Base-by-base conservation (phyloP, 2,113 vertebrate genomes). In the Drymodes brunneopygia region DNA sequence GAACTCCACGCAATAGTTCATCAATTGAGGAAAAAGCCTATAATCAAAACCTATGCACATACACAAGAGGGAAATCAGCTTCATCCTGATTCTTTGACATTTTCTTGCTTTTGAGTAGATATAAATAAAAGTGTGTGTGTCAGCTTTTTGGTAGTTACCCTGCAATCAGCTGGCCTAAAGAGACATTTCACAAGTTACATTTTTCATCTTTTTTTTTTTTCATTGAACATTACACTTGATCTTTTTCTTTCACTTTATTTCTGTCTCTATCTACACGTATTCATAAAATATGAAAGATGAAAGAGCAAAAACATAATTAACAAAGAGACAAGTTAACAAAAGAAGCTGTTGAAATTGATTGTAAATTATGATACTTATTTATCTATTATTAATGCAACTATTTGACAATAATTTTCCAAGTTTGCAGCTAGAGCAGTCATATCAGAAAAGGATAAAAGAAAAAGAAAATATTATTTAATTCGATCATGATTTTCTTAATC, bases 91-190 rank as follows among this genome's bases (percentile, higher is more conserved):
- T 94, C 81, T 91, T 95, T 93, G 83, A 78, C 91, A 86, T 95
- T 88, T 95, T 92, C 83, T 95, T 94, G 78, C 78, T 81, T 90
- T 94, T 94, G 80, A 95, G 58, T 65, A 86, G 91, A 91, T 96
- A 92, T 91, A 94, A 96, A 81, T 94, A 88, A 90, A 95, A 86
- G 51, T 95, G 71, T 90, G 80, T 95, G 15, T 96, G 82, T 93
- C 80, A 96, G 87, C 48, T 86, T 92, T 96, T 97, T 91, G 81
- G 65, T 95, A 86, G 66, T 93, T 88, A 93, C 77, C 77, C 92
- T 97, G 96, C 95, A 92, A 96, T 97, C 85, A 97, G 53, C 69
- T 95, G 89, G 89, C 94, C 92, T 97, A 96, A 96, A 96, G 95
- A 95, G 69, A 96, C 65, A 94, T 95, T 96, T 97, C 84, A 53